These are phyloP conservation scores for Antechinus flavipes DNA, from an alignment of 2,113 vertebrate species.

Conservation along the genomic window DNA sequence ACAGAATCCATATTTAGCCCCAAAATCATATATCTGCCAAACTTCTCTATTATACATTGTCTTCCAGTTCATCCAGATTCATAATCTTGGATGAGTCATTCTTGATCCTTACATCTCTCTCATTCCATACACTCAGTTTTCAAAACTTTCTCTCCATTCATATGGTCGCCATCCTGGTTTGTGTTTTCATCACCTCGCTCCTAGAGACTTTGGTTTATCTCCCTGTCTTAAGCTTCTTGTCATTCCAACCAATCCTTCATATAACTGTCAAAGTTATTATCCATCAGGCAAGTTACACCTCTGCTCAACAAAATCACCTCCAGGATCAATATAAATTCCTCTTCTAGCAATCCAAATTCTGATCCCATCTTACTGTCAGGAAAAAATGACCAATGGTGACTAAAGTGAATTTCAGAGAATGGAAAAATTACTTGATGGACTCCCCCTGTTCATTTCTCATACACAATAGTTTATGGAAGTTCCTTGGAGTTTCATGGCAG, in stretches of 20 bases:
- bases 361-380: neutral
- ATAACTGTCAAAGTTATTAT: neutral
- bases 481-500: neutral
- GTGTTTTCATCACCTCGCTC: neutral
- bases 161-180: neutral
- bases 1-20: neutral
- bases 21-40: neutral
- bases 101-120: neutral
- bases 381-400: neutral
- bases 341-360: neutral
- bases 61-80: neutral
- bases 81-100: neutral
- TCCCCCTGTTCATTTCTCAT: neutral
- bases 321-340: neutral
- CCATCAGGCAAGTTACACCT: neutral
- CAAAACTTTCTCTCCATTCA: neutral
- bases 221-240: neutral
- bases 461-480: neutral
- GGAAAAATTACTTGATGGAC: constrained; percentile 35
- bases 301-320: neutral
- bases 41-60: neutral
- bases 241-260: neutral
- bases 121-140: neutral
- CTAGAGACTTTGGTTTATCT: neutral
- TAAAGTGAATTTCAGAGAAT: neutral